Percentiles rank a stretch among this genome's conserved stretches.
phyloP scores from a whole-genome alignment of 1,140 invertebrate genomes.

The Drosophila nigromelanica region DNA sequence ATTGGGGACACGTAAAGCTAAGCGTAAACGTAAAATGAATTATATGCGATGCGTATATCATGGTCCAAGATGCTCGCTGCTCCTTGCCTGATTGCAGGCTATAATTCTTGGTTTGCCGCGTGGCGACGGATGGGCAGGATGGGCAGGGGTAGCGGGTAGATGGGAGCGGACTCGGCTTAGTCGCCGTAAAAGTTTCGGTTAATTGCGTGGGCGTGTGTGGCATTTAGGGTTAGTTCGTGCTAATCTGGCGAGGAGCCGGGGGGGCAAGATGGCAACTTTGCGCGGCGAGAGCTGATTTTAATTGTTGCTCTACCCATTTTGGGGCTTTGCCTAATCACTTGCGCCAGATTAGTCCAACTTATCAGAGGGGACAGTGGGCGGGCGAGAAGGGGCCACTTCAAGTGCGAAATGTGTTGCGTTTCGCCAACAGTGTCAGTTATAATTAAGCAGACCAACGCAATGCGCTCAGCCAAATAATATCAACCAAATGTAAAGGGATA shows the following conservation, averaged over 20 bases:
- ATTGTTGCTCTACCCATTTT: slow-evolving; percentile 71
- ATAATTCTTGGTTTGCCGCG: slow-evolving; percentile 63
- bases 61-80: slow-evolving; percentile 33
- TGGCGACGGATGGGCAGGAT: too few species aligned
- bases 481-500: slow-evolving; percentile 57
- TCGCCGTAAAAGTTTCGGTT: slow-evolving; percentile 62
- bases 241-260: neutral
- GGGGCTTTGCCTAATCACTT: slow-evolving; percentile 75
- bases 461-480: slow-evolving; percentile 57
- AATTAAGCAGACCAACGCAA: slow-evolving; percentile 55
- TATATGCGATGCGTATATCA: slow-evolving; percentile 65
- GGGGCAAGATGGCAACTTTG: slow-evolving; percentile 28
- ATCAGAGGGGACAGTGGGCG: slow-evolving; percentile 3
- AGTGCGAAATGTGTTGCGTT: slow-evolving; percentile 49
- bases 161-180: neutral
- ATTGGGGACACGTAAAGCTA: slow-evolving; percentile 52
- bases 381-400: slow-evolving; percentile 6
- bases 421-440: slow-evolving; percentile 65
- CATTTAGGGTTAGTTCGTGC: slow-evolving; percentile 12
- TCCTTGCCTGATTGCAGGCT: slow-evolving; percentile 68
- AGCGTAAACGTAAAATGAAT: slow-evolving; percentile 79
- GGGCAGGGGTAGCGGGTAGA: neutral
- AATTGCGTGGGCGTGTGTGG: slow-evolving; percentile 54
- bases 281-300: slow-evolving; percentile 64
- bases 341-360: slow-evolving; percentile 59